phyloP scores from a whole-genome alignment of 2,888 invertebrate genomes.

The Tenthredo livida region DNA sequence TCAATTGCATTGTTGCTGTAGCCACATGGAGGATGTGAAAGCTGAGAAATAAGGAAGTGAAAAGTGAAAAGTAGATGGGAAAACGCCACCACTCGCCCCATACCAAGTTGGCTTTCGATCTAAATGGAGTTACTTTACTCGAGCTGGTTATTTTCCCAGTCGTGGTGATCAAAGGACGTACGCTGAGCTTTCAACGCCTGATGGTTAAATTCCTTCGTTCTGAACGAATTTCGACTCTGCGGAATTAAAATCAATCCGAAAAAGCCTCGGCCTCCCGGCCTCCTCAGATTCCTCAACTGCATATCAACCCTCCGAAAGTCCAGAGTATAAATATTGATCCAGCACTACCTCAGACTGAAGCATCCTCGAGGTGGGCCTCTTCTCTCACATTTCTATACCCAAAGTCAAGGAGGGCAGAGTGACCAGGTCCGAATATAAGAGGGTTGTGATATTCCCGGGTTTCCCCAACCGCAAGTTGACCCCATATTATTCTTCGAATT shows the following conservation, averaged over 20 bases:
- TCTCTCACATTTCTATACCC: slow-evolving; percentile 74
- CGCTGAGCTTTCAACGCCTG: slow-evolving; percentile 35
- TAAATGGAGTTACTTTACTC: slow-evolving; percentile 31
- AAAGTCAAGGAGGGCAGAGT: slow-evolving; percentile 64
- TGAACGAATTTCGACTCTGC: not conserved
- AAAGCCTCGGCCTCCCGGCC: slow-evolving; percentile 56
- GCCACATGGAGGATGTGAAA: not conserved
- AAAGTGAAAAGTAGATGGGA: slow-evolving; percentile 17
- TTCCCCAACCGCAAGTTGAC: not conserved
- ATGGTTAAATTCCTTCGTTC: not conserved
- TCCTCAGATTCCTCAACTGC: not conserved
- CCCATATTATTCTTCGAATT: not conserved
- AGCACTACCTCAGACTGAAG: slow-evolving; percentile 71
- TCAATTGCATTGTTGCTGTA: slow-evolving; percentile 40
- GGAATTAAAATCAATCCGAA: not conserved
- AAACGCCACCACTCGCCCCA: not conserved
- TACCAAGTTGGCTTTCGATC: not conserved
- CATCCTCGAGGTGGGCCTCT: slow-evolving; percentile 72
- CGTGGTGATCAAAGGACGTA: slow-evolving; percentile 27
- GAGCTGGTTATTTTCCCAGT: slow-evolving; percentile 29
- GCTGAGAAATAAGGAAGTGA: not conserved
- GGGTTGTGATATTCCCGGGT: not conserved
- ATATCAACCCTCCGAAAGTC: slow-evolving; percentile 60
- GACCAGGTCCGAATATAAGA: slow-evolving; percentile 11
- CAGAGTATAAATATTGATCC: slow-evolving; percentile 77